These are phyloP conservation scores for Apomyelois bistriatella DNA, from an alignment of 2,888 invertebrate species.

Conservation along the genomic window DNA sequence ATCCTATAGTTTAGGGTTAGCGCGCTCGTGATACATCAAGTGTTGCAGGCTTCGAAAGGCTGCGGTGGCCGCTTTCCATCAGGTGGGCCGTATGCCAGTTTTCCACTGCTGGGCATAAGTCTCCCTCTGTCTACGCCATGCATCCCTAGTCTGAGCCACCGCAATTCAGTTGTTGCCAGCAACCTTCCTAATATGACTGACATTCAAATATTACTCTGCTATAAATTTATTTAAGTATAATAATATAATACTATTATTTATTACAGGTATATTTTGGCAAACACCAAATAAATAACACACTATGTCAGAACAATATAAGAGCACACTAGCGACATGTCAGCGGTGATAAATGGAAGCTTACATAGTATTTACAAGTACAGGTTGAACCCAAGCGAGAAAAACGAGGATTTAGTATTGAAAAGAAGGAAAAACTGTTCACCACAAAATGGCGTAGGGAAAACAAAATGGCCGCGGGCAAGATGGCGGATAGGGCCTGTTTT, in stretches of 20 bases:
- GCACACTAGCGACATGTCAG: slow-evolving; percentile 53
- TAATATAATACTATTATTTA: slow-evolving; percentile 3
- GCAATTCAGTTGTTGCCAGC: too few relatives aligned
- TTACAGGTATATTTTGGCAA: slow-evolving; percentile 28
- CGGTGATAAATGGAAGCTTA: slow-evolving; percentile 52
- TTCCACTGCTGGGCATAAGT: too few relatives aligned
- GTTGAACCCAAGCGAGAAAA: slow-evolving; percentile 16
- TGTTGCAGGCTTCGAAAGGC: too few relatives aligned
- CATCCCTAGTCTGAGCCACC: too few relatives aligned
- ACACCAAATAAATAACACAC: slow-evolving; percentile 31
- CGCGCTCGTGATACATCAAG: too few relatives aligned
- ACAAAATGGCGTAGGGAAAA: slow-evolving; percentile 29
- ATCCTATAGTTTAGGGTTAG: too few relatives aligned
- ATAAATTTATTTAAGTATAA: too few relatives aligned
- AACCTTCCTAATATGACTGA: too few relatives aligned
- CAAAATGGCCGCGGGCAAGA: slow-evolving; percentile 41
- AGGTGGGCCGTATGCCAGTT: too few relatives aligned
- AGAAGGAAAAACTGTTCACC: slow-evolving; percentile 24
- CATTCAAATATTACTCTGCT: too few relatives aligned
- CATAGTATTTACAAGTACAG: slow-evolving; percentile 21
- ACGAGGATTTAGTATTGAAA: slow-evolving; percentile 24
- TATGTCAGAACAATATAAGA: slow-evolving; percentile 53
- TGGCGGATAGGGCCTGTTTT: slow-evolving; percentile 51
- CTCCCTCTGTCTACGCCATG: too few relatives aligned
- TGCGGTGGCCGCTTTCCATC: too few relatives aligned